Evolutionary conservation across 2,888 invertebrate species (phyloP), one percentile per base, ranked within the genome.

Genomic region (Thymelicus acteon): DNA sequence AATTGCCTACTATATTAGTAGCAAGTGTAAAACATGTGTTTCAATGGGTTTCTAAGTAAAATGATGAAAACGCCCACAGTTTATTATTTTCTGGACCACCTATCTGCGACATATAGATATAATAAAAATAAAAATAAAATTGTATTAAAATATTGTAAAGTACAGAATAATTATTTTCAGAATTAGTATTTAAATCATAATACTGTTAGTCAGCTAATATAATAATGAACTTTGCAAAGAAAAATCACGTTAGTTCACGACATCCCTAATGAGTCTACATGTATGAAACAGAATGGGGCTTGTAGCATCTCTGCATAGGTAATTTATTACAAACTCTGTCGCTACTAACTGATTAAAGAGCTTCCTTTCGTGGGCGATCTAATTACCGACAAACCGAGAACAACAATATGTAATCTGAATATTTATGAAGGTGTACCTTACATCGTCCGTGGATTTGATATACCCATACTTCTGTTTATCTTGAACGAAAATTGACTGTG

Each of bases 391-490:
- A 91, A 90, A 84, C 83, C 80, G 85, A 88, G 90, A 92, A 93
- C 91, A 93, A 93, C 91, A 90, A 91, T 88, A 82, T 84, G 86
- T 88, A 88, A 91, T 91, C 85, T 92, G 91, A 93, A 93, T 92
- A 92, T 93, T 88, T 93, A 93, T 92, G 86, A 92, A 83, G 68
- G 72, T 80, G 76, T 73, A 76, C 75, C 76, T 77, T 75, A 78
- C 80, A 77, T 77, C 85, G 87, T 87, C 88, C 86, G 87, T 88
- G 85, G 87, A 87, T 88, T 89, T 91, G 89, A 90, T 90, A 87
- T 82, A 88, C 85, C 87, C 85, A 82, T 80, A 79, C 76, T 75
- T 74, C 83, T 90, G 87, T 90, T 90, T 89, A 91, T 92, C 90
- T 91, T 87, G 83, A 82, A 85, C 84, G 83, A 91, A 92, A 93